Evolutionary conservation across 2,113 vertebrate genomes (phyloP).

Genomic region (Vicugna pacos): DNA sequence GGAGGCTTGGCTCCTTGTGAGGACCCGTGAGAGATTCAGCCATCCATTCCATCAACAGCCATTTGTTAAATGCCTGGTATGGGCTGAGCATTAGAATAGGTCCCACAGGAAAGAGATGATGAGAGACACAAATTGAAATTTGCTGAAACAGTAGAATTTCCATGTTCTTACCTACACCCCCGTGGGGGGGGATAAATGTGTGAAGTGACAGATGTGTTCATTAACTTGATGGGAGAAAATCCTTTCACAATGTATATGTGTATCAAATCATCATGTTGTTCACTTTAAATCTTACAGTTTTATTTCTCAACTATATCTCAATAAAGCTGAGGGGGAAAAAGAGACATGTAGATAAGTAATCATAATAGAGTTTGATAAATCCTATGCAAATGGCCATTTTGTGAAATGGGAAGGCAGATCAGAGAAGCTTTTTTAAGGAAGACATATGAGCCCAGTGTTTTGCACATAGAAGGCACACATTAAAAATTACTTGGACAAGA

Average conservation of each 20-base stretch:
- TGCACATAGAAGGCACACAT: not conserved
- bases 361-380: not conserved
- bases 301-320: not conserved
- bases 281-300: not conserved
- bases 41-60: not conserved
- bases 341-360: not conserved
- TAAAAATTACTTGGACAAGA: not conserved
- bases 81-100: not conserved
- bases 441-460: not conserved
- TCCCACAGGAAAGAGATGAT: not conserved
- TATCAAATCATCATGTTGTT: not conserved
- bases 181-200: not conserved
- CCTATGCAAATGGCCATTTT: not conserved
- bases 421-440: not conserved
- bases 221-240: not conserved
- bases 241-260: not conserved
- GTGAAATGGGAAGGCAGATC: not conserved
- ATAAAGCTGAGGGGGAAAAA: not conserved
- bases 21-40: not conserved
- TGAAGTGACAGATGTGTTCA: not conserved
- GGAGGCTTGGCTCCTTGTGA: not conserved
- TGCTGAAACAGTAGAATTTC: not conserved
- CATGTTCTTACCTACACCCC: not conserved
- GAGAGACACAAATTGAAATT: not conserved
- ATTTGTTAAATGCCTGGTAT: not conserved